Conservation (phyloP, 2,113 vertebrate genomes). For the Corvus hawaiiensis region DNA sequence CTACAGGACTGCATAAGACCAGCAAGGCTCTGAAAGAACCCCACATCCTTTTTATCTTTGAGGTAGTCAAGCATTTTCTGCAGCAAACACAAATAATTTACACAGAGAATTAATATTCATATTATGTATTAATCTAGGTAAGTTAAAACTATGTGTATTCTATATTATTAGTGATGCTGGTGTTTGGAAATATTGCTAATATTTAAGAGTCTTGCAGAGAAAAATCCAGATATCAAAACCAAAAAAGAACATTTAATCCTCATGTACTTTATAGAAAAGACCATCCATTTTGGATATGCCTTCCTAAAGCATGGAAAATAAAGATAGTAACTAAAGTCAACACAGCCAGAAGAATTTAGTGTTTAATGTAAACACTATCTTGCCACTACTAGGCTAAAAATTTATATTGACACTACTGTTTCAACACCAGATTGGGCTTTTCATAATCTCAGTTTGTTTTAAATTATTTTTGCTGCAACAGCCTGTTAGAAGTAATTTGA, state of each 20-base stretch:
- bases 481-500: neutral
- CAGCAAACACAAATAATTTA: conserved; percentile 33
- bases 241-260: neutral
- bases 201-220: neutral
- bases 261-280: neutral
- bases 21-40: conserved; percentile 94
- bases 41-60: conserved; percentile 96
- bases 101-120: neutral
- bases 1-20: conserved; percentile 97
- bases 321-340: neutral
- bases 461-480: neutral
- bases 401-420: neutral
- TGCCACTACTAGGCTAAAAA: neutral
- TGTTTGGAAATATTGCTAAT: neutral
- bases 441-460: neutral
- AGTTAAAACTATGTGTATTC: neutral
- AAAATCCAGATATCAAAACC: neutral
- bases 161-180: neutral
- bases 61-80: conserved; percentile 98
- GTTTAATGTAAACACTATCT: neutral
- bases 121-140: neutral
- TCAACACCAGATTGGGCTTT: neutral
- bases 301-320: neutral
- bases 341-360: neutral
- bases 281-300: neutral